A percentile compares a stretch with the other conserved stretches of the same genome.
Conservation (phyloP, 2,797 vertebrate species). For the Astyanax mexicanus region DNA sequence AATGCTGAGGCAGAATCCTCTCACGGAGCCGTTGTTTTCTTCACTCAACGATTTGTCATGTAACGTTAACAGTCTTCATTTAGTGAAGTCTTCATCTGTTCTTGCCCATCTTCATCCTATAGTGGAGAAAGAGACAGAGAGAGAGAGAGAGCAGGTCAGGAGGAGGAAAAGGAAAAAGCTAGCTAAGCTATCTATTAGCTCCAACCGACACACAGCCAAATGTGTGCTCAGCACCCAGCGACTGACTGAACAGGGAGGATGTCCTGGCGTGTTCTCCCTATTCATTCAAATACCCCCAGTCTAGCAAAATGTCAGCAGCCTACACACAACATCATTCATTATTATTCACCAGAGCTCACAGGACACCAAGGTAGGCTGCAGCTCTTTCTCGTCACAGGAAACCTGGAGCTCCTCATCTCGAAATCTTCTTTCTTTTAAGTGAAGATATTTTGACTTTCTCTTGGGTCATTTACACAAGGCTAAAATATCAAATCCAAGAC, state of each 20-base stretch:
- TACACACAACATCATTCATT: background rate
- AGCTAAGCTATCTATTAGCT: background rate
- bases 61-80: background rate
- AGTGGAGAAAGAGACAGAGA: constrained; percentile 31
- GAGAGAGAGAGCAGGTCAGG: constrained; percentile 7
- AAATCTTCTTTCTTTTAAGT: background rate
- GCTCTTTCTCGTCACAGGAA: background rate
- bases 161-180: too few species aligned
- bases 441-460: background rate
- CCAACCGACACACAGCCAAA: background rate
- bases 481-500: too few species aligned
- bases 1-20: constrained; percentile 23
- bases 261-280: constrained; percentile 8
- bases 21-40: constrained; percentile 38
- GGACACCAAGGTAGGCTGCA: background rate
- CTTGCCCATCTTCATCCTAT: constrained; percentile 23
- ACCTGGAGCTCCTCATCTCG: background rate
- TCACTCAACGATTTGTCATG: constrained; percentile 1
- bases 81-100: background rate
- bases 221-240: constrained; percentile 3
- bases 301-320: background rate
- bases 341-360: background rate
- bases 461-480: too few species aligned
- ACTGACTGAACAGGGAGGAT: constrained; percentile 19
- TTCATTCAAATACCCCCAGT: background rate